Conservation (phyloP, 1,140 invertebrate species). For the Drosophila bocki region DNA sequence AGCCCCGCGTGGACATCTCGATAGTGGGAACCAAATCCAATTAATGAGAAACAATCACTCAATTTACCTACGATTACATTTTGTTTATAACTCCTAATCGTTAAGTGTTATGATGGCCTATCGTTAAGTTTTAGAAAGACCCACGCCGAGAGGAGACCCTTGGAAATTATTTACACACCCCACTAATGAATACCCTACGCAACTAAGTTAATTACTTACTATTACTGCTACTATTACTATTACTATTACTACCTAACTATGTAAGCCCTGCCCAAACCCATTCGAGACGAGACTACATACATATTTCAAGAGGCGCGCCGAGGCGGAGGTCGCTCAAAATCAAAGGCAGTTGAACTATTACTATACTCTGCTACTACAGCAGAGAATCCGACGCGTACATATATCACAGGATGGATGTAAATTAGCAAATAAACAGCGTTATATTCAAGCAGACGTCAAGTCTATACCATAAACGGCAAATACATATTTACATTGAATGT, state of each 20-base stretch:
- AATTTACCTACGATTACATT: conserved; percentile 72
- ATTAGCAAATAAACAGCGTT: conserved; percentile 67
- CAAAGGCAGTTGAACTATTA: conserved; percentile 65
- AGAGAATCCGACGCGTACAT: conserved; percentile 50
- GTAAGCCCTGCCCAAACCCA: conserved; percentile 56
- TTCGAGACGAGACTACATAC: conserved; percentile 22
- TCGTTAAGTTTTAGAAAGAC: conserved; percentile 67
- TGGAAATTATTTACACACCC: conserved; percentile 71
- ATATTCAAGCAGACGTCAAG: conserved; percentile 66
- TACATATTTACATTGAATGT: conserved; percentile 84
- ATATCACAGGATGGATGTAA: conserved; percentile 58
- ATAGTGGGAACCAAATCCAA: conserved; percentile 65
- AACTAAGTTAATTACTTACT: conserved; percentile 66
- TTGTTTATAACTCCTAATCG: conserved; percentile 50
- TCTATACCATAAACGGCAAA: conserved; percentile 77
- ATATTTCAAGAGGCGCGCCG: conserved; percentile 13
- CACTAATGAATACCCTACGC: conserved; percentile 69
- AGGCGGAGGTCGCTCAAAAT: conserved; percentile 24
- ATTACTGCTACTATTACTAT: conserved; percentile 14
- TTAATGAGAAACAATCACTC: conserved; percentile 80
- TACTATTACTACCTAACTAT: conserved; percentile 40
- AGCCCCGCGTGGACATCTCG: conserved; percentile 13
- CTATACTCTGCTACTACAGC: conserved; percentile 52
- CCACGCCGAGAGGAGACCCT: conserved; percentile 45
- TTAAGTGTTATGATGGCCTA: conserved; percentile 75